Evolutionary conservation across 30 jellyfish, hydroid and myxozoan species (phyloP).

Genomic region (Hydra vulgaris): DNA sequence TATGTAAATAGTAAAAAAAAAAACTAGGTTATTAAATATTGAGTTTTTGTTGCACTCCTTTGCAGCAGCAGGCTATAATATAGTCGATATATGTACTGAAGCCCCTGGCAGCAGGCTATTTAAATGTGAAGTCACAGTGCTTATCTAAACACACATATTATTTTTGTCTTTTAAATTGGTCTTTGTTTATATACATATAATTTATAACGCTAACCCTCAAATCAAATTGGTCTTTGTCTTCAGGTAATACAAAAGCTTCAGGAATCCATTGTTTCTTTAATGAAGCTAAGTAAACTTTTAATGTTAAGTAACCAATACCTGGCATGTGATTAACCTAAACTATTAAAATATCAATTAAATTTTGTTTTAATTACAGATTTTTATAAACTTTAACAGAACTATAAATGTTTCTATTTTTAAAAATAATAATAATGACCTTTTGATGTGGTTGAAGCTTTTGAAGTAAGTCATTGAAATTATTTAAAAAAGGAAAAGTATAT

Average conservation of each 20-base stretch:
- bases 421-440: not conserved
- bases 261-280: constrained; percentile 77
- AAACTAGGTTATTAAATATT: too few relatives aligned
- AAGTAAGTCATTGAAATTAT: constrained; percentile 10
- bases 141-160: not conserved
- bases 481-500: constrained; percentile 60
- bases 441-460: not conserved
- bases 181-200: not conserved
- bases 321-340: constrained; percentile 83
- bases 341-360: too few relatives aligned
- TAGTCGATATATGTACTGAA: too few relatives aligned
- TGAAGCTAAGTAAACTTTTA: constrained; percentile 83
- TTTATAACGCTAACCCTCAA: not conserved
- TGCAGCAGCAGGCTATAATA: too few relatives aligned
- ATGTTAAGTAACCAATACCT: constrained; percentile 65
- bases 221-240: constrained; percentile 37
- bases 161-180: not conserved
- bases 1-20: too few relatives aligned
- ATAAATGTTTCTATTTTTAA: not conserved
- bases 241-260: constrained; percentile 67
- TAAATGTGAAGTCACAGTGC: too few relatives aligned
- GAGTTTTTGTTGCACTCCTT: too few relatives aligned
- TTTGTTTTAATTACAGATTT: too few relatives aligned
- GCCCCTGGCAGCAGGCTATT: too few relatives aligned
- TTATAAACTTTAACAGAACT: too few relatives aligned